phyloP scores from a whole-genome alignment of 1,140 invertebrate species.

The Drosophila baimaii region DNA sequence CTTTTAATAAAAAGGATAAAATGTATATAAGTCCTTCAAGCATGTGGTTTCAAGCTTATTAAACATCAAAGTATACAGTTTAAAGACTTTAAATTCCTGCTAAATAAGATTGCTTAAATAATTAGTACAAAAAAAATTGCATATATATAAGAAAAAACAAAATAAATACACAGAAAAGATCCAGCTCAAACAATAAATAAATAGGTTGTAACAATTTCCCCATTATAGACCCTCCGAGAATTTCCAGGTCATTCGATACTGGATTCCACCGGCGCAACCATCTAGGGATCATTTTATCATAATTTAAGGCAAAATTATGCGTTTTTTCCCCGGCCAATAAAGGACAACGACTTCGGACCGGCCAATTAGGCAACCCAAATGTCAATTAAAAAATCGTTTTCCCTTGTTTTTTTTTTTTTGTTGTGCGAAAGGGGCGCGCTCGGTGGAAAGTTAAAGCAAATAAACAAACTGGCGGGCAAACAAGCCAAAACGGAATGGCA shows the following conservation, averaged over 20 bases:
- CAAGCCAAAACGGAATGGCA: constrained; percentile 42
- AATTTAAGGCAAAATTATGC: constrained; percentile 50
- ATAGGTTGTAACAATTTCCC: neutral
- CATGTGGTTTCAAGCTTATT: neutral
- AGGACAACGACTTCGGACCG: constrained; percentile 23
- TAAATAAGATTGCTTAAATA: neutral
- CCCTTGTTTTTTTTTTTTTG: constrained; percentile 11
- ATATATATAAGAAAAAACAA: neutral
- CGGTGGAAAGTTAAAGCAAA: constrained; percentile 56
- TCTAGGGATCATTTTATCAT: constrained; percentile 23
- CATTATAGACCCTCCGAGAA: neutral
- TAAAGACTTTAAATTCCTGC: neutral
- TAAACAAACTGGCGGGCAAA: constrained; percentile 59
- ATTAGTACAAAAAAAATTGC: neutral
- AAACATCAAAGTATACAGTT: neutral
- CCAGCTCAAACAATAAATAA: neutral
- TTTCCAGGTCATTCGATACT: neutral
- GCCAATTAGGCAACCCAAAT: constrained; percentile 66
- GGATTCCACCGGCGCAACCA: neutral
- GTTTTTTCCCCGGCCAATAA: constrained; percentile 21
- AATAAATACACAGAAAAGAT: neutral
- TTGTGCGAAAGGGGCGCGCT: constrained; percentile 56
- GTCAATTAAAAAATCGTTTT: constrained; percentile 59
- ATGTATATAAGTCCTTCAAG: too few relatives aligned
- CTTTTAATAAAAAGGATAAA: too few relatives aligned